These are phyloP conservation scores for Xenentodon cancila DNA, from an alignment of 2,797 vertebrate species.

Conservation along the genomic window DNA sequence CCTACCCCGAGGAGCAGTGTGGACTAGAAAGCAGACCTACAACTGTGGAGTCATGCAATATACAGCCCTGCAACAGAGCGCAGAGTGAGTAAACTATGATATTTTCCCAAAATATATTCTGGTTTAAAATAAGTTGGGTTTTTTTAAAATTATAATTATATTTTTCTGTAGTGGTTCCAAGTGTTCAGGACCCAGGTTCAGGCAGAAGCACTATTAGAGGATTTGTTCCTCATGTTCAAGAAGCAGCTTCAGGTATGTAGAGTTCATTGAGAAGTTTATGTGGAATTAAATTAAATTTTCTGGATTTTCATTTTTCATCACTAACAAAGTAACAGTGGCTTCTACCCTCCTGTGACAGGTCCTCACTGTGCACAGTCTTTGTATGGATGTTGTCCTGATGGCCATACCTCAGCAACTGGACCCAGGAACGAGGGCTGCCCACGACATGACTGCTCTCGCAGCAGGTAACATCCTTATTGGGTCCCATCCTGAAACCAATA, in stretches of 20 bases:
- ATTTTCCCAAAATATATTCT: not conserved
- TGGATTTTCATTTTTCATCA: too few species aligned
- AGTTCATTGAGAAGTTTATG: not conserved
- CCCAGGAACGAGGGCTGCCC: constrained; percentile 82
- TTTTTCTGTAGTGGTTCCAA: constrained; percentile 82
- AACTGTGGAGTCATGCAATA: constrained; percentile 86
- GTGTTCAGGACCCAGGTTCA: constrained; percentile 80
- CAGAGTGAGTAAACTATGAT: constrained; percentile 80
- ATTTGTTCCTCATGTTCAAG: constrained; percentile 73
- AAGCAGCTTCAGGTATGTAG: constrained; percentile 52
- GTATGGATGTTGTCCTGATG: constrained; percentile 91
- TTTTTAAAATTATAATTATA: not conserved
- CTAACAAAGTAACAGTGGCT: constrained; percentile 8
- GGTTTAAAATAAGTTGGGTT: not conserved
- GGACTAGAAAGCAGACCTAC: constrained; percentile 75
- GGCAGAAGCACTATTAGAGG: constrained; percentile 72
- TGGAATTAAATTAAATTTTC: too few species aligned
- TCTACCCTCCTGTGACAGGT: constrained; percentile 51
- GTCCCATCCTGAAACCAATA: not conserved
- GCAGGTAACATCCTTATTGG: constrained; percentile 76
- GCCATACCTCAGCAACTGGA: constrained; percentile 78
- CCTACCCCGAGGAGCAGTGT: constrained; percentile 81
- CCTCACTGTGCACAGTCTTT: constrained; percentile 78
- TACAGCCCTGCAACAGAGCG: constrained; percentile 82
- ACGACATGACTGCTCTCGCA: constrained; percentile 73